Percentiles rank a stretch among this genome's conserved stretches.
phyloP scores from a whole-genome alignment of 2,888 invertebrate genomes.

The Tinea trinotella region DNA sequence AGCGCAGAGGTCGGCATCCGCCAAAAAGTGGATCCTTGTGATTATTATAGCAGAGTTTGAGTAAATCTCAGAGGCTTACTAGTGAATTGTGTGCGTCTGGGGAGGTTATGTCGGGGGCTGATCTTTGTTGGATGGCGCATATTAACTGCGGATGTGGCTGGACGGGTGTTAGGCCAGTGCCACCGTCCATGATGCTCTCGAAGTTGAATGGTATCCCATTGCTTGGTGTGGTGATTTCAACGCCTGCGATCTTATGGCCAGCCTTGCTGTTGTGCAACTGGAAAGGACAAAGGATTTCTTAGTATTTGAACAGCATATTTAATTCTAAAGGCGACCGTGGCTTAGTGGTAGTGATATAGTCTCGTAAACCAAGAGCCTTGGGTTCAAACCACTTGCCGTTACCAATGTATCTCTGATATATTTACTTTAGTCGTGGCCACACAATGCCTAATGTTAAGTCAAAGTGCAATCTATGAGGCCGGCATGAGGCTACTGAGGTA shows the following conservation, averaged over 20 bases:
- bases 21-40: neutral
- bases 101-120: slow-evolving; percentile 78
- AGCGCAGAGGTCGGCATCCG: neutral
- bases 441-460: no score
- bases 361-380: no score
- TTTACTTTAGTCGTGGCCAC: no score
- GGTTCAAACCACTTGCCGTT: no score
- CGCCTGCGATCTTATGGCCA: slow-evolving; percentile 79
- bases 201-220: slow-evolving; percentile 91
- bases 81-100: slow-evolving; percentile 83
- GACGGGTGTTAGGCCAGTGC: slow-evolving; percentile 90
- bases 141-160: slow-evolving; percentile 74
- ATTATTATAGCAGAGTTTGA: neutral
- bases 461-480: no score
- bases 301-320: no score
- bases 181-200: slow-evolving; percentile 94
- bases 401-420: no score
- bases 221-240: slow-evolving; percentile 90
- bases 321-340: no score
- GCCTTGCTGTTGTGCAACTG: slow-evolving; percentile 66
- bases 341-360: no score
- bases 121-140: slow-evolving; percentile 84
- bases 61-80: slow-evolving; percentile 81
- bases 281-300: slow-evolving; percentile 5
- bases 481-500: no score